These are phyloP conservation scores for Carassius gibelio DNA, from an alignment of 2,113 vertebrate genomes.

Conservation along the genomic window DNA sequence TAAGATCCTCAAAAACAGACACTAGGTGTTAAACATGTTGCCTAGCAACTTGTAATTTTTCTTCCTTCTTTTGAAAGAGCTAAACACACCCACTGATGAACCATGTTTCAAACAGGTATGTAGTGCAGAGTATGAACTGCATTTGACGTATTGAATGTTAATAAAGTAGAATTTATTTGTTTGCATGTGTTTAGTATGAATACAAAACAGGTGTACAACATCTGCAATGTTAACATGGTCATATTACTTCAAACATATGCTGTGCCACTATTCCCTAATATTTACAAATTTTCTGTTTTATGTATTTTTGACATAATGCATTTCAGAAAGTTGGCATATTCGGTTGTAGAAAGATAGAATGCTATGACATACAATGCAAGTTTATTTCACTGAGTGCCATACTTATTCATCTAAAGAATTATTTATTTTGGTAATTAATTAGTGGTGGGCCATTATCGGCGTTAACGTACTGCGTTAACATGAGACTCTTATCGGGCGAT, in stretches of 20 bases:
- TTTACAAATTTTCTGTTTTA: neutral
- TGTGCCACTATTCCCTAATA: too few species aligned
- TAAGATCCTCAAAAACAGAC: slow-evolving; percentile 12
- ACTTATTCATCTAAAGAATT: neutral
- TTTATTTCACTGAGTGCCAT: too few species aligned
- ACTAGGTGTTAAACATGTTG: slow-evolving; percentile 53
- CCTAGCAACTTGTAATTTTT: slow-evolving; percentile 46
- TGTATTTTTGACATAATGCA: neutral
- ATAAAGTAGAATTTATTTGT: neutral
- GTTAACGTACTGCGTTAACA: too few species aligned
- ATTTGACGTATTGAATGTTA: neutral
- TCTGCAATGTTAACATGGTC: neutral
- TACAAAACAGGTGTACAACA: neutral
- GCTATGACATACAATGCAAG: neutral
- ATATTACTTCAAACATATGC: too few species aligned
- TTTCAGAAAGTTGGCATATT: neutral
- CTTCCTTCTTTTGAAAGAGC: slow-evolving; percentile 19
- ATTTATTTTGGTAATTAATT: neutral
- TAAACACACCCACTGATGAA: slow-evolving; percentile 7
- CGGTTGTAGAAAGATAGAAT: neutral
- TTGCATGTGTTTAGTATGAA: neutral
- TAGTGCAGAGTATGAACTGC: neutral
- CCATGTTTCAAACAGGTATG: neutral
- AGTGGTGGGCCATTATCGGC: too few species aligned
- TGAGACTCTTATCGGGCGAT: too few species aligned